Evolutionary conservation across 1,140 invertebrate species (phyloP).

Genomic region (Augochlora pura): DNA sequence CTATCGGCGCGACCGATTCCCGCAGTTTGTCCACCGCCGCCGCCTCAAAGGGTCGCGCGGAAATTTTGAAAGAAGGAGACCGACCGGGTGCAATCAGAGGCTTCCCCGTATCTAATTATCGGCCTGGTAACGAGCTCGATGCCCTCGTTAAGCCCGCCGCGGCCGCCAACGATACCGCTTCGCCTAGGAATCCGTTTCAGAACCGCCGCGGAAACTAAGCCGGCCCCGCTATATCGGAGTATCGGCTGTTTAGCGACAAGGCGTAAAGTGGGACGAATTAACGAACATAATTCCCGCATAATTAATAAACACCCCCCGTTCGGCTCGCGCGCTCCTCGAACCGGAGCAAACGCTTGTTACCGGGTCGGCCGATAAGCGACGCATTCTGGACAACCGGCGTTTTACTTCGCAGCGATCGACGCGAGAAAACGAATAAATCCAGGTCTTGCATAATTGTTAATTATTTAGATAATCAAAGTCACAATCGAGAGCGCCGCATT

Average conservation of each 20-base stretch:
- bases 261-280: not conserved
- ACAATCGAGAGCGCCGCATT: no score
- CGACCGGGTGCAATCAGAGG: slow-evolving; percentile 28
- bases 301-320: not conserved
- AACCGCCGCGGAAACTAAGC: slow-evolving; percentile 5
- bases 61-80: slow-evolving; percentile 41
- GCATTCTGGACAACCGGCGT: no score
- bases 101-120: slow-evolving; percentile 35
- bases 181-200: not conserved
- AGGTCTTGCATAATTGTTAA: no score
- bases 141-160: slow-evolving; percentile 28
- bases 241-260: slow-evolving; percentile 18
- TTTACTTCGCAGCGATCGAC: no score
- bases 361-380: not conserved
- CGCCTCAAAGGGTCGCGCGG: not conserved
- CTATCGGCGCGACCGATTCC: not conserved
- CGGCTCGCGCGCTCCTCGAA: not conserved
- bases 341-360: not conserved
- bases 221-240: slow-evolving; percentile 9
- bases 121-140: slow-evolving; percentile 31
- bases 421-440: no score
- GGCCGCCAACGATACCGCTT: slow-evolving; percentile 6
- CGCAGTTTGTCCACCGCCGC: not conserved
- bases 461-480: no score
- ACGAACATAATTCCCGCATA: not conserved